phyloP scores from a whole-genome alignment of 2,888 invertebrate genomes.

The Palloptera scutellata region DNA sequence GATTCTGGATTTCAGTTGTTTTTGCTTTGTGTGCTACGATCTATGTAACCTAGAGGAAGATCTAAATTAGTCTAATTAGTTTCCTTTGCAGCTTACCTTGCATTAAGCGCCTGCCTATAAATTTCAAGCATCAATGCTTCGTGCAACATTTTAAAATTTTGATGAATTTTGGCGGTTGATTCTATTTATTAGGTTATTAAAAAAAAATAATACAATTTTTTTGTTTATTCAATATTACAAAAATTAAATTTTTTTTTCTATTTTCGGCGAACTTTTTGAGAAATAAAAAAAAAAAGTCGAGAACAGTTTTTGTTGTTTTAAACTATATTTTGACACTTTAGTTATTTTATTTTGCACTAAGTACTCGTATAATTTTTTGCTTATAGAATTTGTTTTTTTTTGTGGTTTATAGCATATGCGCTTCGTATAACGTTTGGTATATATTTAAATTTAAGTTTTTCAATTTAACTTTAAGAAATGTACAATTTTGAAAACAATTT shows the following conservation, averaged over 20 bases:
- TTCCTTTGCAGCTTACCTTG: conserved; percentile 55
- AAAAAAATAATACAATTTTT: background rate
- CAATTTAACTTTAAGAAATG: conserved; percentile 5
- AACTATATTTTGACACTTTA: conserved; percentile 47
- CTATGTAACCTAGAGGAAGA: too few species aligned
- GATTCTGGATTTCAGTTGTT: too few species aligned
- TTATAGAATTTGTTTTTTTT: conserved; percentile 44
- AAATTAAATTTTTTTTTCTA: too few species aligned
- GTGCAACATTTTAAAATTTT: conserved; percentile 61
- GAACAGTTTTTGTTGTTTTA: conserved; percentile 4
- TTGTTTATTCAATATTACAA: too few species aligned
- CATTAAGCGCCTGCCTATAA: conserved; percentile 63
- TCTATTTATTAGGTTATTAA: conserved; percentile 19
- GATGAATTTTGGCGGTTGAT: conserved; percentile 52
- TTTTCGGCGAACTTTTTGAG: background rate
- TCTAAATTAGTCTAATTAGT: background rate
- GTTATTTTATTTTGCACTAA: conserved; percentile 52
- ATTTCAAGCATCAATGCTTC: conserved; percentile 63
- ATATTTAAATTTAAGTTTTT: conserved; percentile 37
- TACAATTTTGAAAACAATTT: conserved; percentile 45
- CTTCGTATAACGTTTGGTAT: conserved; percentile 29
- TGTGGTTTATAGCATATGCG: conserved; percentile 51
- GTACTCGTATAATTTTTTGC: conserved; percentile 52
- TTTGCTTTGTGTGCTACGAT: too few species aligned
- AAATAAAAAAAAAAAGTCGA: conserved; percentile 15